These are phyloP conservation scores for Brachionus manjavacas DNA, from an alignment of 1,140 invertebrate genomes.

Conservation along the genomic window DNA sequence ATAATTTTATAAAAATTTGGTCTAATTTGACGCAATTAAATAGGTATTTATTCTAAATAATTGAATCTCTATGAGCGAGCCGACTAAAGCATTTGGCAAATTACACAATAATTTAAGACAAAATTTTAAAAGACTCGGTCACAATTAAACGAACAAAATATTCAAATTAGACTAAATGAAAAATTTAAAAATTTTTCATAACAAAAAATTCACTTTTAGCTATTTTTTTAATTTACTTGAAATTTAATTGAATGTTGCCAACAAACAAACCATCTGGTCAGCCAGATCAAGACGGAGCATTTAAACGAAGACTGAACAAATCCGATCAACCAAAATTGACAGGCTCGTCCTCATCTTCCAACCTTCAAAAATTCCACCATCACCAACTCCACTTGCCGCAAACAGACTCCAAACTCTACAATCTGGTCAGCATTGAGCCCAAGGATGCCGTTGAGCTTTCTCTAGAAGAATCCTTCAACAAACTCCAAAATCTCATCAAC, in stretches of 20 bases:
- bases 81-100: background rate
- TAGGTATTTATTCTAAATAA: background rate
- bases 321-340: background rate
- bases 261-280: background rate
- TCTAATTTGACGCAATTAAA: background rate
- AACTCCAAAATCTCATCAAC: constrained; percentile 30
- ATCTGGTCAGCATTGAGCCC: background rate
- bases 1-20: too few species aligned
- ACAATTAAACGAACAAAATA: background rate
- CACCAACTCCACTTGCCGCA: constrained; percentile 14
- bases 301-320: background rate
- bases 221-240: constrained; percentile 1
- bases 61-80: background rate
- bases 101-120: background rate
- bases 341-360: background rate
- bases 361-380: constrained; percentile 23
- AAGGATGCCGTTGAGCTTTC: background rate
- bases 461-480: constrained; percentile 31
- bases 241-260: background rate
- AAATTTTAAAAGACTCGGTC: background rate
- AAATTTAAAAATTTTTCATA: background rate
- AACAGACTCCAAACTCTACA: background rate
- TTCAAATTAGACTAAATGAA: background rate
- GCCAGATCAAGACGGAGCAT: background rate
- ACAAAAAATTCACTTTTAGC: background rate